Evolutionary conservation across 2,797 vertebrate genomes (phyloP).

Genomic region (Peromyscus nudipes): DNA sequence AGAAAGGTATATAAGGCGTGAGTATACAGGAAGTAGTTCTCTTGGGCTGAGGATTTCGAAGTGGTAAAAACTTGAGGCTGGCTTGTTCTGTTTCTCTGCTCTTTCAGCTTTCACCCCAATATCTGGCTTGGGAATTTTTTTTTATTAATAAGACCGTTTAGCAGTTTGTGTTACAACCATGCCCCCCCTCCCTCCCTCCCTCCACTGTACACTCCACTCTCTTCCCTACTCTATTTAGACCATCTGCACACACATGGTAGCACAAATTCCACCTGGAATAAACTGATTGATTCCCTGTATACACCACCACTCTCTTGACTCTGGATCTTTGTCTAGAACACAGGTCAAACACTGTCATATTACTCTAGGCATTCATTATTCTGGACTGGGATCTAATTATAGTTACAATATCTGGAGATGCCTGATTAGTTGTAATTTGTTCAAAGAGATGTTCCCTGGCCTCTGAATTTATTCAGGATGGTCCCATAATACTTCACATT

Average conservation of each 20-base stretch:
- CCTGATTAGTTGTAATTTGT: not conserved
- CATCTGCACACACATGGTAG: not conserved
- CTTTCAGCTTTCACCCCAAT: too few species aligned
- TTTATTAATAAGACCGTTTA: too few species aligned
- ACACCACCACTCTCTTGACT: not conserved
- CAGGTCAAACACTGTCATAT: not conserved
- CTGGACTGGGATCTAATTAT: not conserved
- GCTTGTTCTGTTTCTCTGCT: too few species aligned
- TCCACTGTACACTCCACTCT: not conserved
- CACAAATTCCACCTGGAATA: not conserved
- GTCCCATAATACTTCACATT: not conserved
- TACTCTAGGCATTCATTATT: not conserved
- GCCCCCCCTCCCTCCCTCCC: not conserved
- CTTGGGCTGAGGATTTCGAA: too few species aligned
- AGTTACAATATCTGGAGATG: not conserved
- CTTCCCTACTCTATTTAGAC: not conserved
- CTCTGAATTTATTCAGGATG: not conserved
- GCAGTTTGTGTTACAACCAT: too few species aligned
- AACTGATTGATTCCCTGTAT: conserved; percentile 15
- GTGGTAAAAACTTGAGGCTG: too few species aligned
- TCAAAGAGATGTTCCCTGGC: not conserved
- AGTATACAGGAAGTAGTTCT: too few species aligned
- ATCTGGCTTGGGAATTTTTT: too few species aligned
- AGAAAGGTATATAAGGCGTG: too few species aligned
- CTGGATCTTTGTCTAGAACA: not conserved